Percentiles rank a stretch among this genome's conserved stretches.
These are phyloP conservation scores for Sebastes minor DNA, from an alignment of 2,797 vertebrate genomes.

Conservation along the genomic window DNA sequence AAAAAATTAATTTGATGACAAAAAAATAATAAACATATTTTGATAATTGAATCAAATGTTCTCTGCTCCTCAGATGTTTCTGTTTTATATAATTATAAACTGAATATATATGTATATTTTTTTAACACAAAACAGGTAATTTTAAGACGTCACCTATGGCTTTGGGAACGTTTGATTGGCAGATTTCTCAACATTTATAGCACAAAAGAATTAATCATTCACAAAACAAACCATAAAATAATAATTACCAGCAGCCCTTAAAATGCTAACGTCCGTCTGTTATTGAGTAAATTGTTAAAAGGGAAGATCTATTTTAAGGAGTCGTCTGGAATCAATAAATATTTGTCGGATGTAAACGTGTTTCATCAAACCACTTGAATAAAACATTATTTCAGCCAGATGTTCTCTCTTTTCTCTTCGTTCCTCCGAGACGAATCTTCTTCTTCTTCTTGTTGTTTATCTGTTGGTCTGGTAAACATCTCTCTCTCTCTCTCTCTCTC, in stretches of 20 bases:
- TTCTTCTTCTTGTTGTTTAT: not conserved
- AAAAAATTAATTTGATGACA: not conserved
- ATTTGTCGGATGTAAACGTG: not conserved
- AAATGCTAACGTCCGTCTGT: not conserved
- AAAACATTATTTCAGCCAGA: not conserved
- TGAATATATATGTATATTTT: not conserved
- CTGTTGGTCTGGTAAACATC: constrained; percentile 11
- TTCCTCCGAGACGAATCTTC: not conserved
- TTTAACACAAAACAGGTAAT: not conserved
- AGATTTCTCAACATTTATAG: not conserved
- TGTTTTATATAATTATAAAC: not conserved
- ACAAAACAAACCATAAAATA: not conserved
- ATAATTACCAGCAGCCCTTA: not conserved
- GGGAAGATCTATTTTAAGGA: not conserved
- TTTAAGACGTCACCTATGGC: not conserved
- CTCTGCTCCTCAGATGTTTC: not conserved
- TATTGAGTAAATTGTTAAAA: not conserved
- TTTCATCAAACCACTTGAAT: not conserved
- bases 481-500: not conserved
- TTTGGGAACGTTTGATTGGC: not conserved
- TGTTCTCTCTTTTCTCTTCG: not conserved
- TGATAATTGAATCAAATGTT: not conserved
- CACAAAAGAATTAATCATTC: not conserved
- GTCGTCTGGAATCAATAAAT: not conserved
- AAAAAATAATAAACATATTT: not conserved